A percentile compares a stretch with the other conserved stretches of the same genome.
Evolutionary conservation across 2,888 invertebrate species (phyloP).

Genomic region (Harmothoe impar): DNA sequence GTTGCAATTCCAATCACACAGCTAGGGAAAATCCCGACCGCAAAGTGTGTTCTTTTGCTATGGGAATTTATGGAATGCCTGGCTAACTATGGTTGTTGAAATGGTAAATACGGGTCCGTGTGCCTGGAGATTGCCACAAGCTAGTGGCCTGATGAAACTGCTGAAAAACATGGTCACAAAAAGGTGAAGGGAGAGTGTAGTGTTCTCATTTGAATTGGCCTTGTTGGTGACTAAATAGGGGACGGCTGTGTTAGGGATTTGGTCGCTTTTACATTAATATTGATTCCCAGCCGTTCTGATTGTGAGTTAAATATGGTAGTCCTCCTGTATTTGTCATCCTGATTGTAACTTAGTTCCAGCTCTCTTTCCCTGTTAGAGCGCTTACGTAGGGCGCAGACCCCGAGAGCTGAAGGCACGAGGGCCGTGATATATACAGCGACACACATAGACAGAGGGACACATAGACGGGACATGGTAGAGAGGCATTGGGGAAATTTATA

Average conservation of each 20-base stretch:
- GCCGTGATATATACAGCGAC: no score
- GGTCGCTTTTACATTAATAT: no score
- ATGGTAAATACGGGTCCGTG: not conserved
- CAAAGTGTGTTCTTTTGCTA: not conserved
- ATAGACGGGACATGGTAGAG: no score
- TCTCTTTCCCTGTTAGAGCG: no score
- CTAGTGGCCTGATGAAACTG: constrained; percentile 27
- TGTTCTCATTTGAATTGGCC: constrained; percentile 4
- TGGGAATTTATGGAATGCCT: not conserved
- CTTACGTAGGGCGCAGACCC: no score
- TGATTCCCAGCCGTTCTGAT: no score
- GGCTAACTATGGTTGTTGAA: not conserved
- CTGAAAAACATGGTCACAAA: not conserved
- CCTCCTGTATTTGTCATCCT: no score
- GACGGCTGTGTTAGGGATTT: not conserved
- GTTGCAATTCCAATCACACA: constrained; percentile 38
- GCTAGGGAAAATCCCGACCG: not conserved
- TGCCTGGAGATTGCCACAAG: constrained; percentile 8
- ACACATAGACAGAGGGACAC: no score
- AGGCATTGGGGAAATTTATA: no score
- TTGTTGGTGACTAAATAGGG: not conserved
- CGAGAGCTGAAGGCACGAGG: no score
- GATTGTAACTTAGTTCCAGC: no score
- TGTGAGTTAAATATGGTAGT: no score
- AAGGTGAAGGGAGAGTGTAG: not conserved